phyloP scores from a whole-genome alignment of 2,888 invertebrate genomes.

The Leptinotarsa tumamoca region DNA sequence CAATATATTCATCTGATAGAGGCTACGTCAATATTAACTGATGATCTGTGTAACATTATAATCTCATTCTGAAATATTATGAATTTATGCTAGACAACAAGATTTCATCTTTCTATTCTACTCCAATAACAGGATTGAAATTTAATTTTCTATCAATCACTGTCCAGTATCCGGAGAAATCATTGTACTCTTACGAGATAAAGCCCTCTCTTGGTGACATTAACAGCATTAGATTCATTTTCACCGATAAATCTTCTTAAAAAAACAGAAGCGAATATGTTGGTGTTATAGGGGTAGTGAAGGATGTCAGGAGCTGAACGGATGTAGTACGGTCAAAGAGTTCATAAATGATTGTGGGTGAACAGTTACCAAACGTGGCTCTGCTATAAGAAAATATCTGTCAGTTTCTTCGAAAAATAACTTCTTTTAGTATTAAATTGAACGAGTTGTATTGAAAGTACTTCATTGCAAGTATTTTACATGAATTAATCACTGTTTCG shows the following conservation, averaged over 20 bases:
- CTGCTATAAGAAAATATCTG: too few species aligned
- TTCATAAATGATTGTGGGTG: neutral
- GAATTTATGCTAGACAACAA: neutral
- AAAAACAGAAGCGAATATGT: conserved; percentile 45
- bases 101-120: neutral
- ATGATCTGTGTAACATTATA: neutral
- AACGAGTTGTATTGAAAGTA: too few species aligned
- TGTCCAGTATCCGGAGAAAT: conserved; percentile 30
- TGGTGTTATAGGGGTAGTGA: neutral
- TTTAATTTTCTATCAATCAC: conserved; percentile 36
- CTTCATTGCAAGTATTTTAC: too few species aligned
- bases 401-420: too few species aligned
- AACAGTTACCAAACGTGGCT: too few species aligned
- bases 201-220: conserved; percentile 46
- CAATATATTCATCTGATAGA: too few species aligned
- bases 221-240: conserved; percentile 46
- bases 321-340: neutral
- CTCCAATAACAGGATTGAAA: neutral
- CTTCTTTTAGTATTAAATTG: too few species aligned
- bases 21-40: neutral
- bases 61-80: neutral
- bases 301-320: neutral
- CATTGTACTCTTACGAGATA: conserved; percentile 35
- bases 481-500: too few species aligned
- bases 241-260: conserved; percentile 49